phyloP scores from a whole-genome alignment of 2,797 vertebrate genomes.

The Danionella dracula region DNA sequence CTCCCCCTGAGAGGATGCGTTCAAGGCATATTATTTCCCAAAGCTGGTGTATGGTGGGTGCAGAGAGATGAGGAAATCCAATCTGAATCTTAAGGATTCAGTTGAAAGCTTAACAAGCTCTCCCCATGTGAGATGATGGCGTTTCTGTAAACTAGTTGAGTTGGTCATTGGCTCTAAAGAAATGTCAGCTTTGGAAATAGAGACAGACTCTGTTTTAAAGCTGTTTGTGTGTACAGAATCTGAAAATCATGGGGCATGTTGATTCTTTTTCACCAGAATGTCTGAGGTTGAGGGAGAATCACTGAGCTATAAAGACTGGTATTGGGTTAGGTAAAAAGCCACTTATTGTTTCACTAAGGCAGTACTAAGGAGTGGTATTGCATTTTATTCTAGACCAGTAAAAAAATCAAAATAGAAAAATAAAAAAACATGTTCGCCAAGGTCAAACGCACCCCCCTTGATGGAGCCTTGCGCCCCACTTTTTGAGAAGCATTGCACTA shows the following conservation, averaged over 20 bases:
- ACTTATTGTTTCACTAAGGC: too few species aligned
- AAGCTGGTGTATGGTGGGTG: slow-evolving; percentile 43
- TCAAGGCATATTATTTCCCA: slow-evolving; percentile 58
- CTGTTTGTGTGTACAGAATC: slow-evolving; percentile 8
- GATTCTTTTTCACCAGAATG: neutral
- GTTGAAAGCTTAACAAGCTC: slow-evolving; percentile 44
- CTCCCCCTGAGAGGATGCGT: slow-evolving; percentile 65
- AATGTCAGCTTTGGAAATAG: slow-evolving; percentile 25
- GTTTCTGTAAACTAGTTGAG: slow-evolving; percentile 21
- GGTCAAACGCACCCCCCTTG: too few species aligned
- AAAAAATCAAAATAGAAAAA: too few species aligned
- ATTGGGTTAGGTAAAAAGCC: too few species aligned
- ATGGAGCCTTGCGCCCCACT: too few species aligned
- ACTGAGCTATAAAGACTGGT: too few species aligned
- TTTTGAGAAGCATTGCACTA: too few species aligned
- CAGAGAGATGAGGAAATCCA: slow-evolving; percentile 66
- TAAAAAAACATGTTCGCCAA: too few species aligned
- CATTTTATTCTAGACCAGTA: too few species aligned
- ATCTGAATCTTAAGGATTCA: slow-evolving; percentile 49
- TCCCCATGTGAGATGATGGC: slow-evolving; percentile 37
- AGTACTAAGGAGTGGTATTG: too few species aligned
- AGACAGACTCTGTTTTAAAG: slow-evolving; percentile 11
- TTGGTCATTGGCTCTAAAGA: slow-evolving; percentile 19
- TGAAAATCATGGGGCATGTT: neutral
- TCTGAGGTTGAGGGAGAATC: too few species aligned